phyloP scores from a whole-genome alignment of 2,888 invertebrate species.

The Tuberolachnus salignus region DNA sequence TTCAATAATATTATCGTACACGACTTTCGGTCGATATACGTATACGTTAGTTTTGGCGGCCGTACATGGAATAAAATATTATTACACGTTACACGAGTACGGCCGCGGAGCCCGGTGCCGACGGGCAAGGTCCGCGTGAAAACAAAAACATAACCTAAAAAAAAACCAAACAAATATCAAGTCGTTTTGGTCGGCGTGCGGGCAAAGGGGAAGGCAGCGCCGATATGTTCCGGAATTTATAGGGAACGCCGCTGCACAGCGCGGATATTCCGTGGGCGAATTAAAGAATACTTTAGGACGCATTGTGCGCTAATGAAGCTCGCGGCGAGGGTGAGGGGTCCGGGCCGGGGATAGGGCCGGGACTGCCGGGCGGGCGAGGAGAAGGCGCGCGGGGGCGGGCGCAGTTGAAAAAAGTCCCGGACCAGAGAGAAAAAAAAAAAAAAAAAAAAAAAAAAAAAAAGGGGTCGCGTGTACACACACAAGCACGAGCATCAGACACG shows the following conservation, averaged over 20 bases:
- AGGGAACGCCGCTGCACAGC: constrained; percentile 12
- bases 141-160: constrained; percentile 6
- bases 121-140: background rate
- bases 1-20: no score
- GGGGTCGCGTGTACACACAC: constrained; percentile 47
- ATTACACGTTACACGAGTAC: no score
- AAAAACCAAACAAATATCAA: background rate
- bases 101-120: background rate
- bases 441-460: no score
- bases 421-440: no score
- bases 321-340: background rate
- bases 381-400: constrained; percentile 4
- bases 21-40: no score
- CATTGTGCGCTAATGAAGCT: constrained; percentile 55
- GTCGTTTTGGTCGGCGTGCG: constrained; percentile 8
- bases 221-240: constrained; percentile 18
- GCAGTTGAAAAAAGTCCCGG: constrained; percentile 53
- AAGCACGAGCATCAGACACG: background rate
- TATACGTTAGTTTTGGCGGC: no score
- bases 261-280: constrained; percentile 26
- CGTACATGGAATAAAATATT: no score
- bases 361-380: background rate
- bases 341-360: constrained; percentile 9
- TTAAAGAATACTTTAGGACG: constrained; percentile 48
- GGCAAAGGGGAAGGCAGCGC: background rate